phyloP scores from a whole-genome alignment of 1,140 invertebrate genomes.

The Pseudachorutes palmiensis region DNA sequence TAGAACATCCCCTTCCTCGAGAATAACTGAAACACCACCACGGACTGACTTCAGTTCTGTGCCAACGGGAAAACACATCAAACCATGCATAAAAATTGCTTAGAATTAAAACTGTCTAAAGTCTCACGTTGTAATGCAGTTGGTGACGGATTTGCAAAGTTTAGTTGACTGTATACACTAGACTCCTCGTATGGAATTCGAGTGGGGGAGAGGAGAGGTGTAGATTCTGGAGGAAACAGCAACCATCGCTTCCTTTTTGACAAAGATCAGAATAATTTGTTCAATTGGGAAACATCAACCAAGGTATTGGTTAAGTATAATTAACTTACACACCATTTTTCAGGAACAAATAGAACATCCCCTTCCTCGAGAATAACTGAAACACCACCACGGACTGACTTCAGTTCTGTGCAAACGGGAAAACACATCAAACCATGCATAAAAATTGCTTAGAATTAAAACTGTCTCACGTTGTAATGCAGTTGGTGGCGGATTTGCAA shows the following conservation, averaged over 20 bases:
- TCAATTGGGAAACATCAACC: constrained; percentile 7
- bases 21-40: constrained; percentile 51
- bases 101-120: background rate
- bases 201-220: constrained; percentile 60
- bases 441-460: background rate
- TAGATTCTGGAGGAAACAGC: constrained; percentile 73
- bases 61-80: constrained; percentile 8
- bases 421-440: background rate
- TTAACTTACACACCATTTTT: constrained; percentile 93
- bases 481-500: constrained; percentile 58
- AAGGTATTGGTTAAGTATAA: constrained; percentile 16
- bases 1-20: constrained; percentile 76
- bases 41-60: constrained; percentile 44
- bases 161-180: constrained; percentile 80
- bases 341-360: constrained; percentile 78
- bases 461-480: constrained; percentile 40
- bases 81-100: background rate
- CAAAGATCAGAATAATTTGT: constrained; percentile 30
- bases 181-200: constrained; percentile 94
- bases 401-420: constrained; percentile 42
- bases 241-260: constrained; percentile 77
- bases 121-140: constrained; percentile 40
- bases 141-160: constrained; percentile 64
- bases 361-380: constrained; percentile 64
- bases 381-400: constrained; percentile 45